These are phyloP conservation scores for Spodoptera exigua DNA, from an alignment of 2,888 invertebrate genomes.

Conservation along the genomic window DNA sequence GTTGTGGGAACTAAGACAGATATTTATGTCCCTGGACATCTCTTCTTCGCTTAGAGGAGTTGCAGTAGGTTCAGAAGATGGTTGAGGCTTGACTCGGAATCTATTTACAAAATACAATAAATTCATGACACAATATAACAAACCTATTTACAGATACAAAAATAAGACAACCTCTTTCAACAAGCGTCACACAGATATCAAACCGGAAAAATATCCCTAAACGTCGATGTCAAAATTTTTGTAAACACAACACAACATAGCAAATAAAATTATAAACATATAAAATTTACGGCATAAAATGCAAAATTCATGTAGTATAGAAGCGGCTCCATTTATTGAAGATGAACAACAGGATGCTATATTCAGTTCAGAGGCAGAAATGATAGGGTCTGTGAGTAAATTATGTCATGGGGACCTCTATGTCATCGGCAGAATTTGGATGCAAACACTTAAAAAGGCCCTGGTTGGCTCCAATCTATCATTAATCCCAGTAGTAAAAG, in stretches of 20 bases:
- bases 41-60: no score
- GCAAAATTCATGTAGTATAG: conserved; percentile 19
- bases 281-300: conserved; percentile 33
- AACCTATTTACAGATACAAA: no score
- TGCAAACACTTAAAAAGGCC: conserved; percentile 62
- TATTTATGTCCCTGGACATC: no score
- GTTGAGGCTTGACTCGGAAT: no score
- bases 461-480: conserved; percentile 65
- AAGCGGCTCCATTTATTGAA: neutral
- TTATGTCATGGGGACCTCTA: conserved; percentile 67
- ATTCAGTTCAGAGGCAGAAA: conserved; percentile 54
- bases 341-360: conserved; percentile 12
- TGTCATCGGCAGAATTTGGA: conserved; percentile 70
- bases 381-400: conserved; percentile 37
- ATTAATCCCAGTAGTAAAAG: conserved; percentile 69
- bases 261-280: conserved; percentile 28
- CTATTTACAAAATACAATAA: no score
- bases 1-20: no score
- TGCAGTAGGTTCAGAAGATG: no score
- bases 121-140: no score
- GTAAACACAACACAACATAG: conserved; percentile 50
- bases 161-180: conserved; percentile 6
- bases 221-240: conserved; percentile 56
- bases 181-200: conserved; percentile 1
- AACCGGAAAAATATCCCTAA: conserved; percentile 1